Conservation (phyloP, 2,113 vertebrate genomes). For the Vicugna pacos region DNA sequence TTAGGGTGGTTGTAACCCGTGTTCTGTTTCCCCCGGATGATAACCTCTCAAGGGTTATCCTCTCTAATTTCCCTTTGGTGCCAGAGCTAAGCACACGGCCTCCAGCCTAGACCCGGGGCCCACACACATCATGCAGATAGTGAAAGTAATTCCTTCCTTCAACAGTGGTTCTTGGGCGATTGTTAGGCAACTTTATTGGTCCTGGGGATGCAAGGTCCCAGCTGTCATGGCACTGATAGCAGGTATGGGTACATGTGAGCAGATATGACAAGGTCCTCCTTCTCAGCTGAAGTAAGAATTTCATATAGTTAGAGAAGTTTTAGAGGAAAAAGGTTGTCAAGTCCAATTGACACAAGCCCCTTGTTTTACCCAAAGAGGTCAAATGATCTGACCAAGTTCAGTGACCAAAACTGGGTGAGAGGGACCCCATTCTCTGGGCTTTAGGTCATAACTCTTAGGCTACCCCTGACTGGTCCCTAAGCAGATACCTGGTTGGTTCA, state of each 20-base stretch:
- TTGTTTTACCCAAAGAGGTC: slow-evolving; percentile 16
- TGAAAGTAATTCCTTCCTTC: neutral
- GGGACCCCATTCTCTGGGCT: neutral
- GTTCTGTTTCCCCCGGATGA: neutral
- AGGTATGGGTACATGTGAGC: neutral
- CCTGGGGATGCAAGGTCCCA: neutral
- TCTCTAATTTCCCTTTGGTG: neutral
- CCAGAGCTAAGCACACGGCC: neutral
- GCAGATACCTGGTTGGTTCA: neutral
- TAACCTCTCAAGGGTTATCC: neutral
- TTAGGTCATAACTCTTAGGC: neutral
- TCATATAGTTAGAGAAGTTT: neutral
- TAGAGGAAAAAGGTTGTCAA: neutral
- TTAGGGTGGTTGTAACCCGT: neutral
- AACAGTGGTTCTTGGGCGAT: neutral
- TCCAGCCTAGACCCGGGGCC: neutral
- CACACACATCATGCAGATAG: neutral
- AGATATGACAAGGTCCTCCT: neutral
- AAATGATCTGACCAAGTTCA: neutral
- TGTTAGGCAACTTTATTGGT: neutral
- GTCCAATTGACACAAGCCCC: neutral
- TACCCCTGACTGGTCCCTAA: neutral
- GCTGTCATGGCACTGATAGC: neutral
- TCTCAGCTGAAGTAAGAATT: neutral
- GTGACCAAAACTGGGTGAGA: neutral